Conservation (phyloP, 2,888 invertebrate genomes). For the Lasioglossum zephyrum region DNA sequence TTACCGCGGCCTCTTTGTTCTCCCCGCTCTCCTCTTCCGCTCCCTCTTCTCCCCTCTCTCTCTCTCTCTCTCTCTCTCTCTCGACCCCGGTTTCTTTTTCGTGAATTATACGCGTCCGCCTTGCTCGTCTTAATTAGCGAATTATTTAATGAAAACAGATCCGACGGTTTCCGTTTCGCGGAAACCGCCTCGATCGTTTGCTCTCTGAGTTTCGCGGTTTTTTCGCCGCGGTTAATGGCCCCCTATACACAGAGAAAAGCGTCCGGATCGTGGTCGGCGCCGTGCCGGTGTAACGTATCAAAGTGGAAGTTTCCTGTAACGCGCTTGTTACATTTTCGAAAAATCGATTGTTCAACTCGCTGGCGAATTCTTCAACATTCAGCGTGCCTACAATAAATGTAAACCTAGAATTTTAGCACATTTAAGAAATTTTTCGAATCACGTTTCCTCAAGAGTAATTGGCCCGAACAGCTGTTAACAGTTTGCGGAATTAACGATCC, state of each 20-base stretch:
- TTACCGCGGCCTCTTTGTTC: slow-evolving; percentile 52
- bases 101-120: slow-evolving; percentile 49
- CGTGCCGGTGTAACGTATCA: not conserved
- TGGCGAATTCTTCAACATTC: not conserved
- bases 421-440: no score
- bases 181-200: slow-evolving; percentile 37
- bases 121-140: slow-evolving; percentile 53
- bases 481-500: not conserved
- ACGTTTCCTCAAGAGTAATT: no score
- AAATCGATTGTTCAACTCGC: not conserved
- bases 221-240: not conserved
- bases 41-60: not conserved
- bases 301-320: not conserved
- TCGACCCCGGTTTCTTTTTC: slow-evolving; percentile 23
- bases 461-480: not conserved
- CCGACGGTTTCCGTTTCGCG: slow-evolving; percentile 28
- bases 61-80: not conserved
- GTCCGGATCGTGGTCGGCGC: not conserved
- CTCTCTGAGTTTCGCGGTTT: not conserved
- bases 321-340: not conserved
- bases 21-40: not conserved
- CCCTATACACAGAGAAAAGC: not conserved
- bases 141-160: slow-evolving; percentile 60
- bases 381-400: not conserved
- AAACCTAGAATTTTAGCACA: not conserved